Evolutionary conservation across 2,888 invertebrate species (phyloP), one percentile per base, ranked within the genome.

Genomic region (Brenthis hecate): DNA sequence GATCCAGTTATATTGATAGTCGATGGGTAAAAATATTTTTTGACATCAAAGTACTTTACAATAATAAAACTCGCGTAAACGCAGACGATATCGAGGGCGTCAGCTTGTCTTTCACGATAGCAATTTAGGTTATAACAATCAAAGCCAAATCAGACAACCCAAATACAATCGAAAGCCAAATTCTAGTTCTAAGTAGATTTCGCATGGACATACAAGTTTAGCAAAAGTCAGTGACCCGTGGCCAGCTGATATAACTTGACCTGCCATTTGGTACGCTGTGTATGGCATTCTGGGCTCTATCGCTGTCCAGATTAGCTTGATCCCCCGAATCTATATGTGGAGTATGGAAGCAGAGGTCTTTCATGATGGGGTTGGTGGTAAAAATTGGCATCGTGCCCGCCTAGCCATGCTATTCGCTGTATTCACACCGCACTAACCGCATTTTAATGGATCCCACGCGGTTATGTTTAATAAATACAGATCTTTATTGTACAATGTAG

Each of bases 311-410:
- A 28, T n/a, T n/a, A 32, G 28, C 28, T 60, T 50, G 60, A 13
- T 13, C n/a, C 16, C 16, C 28, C 16, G 5, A 13, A 11, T 11
- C 6, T 32, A 28, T 13, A 28, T 28, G 11, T 28, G 16, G 23
- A n/a, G 11, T 60, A 50, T 60, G 23, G 54, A 56, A 48, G 47
- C 62, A 28, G 16, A 66, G 67, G 51, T 72, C 60, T 50, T 56
- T 51, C 14, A 19, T 32, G 56, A 56, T 51, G 65, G 68, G 68
- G 23, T 60, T 36, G 48, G 53, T 80, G 76, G 81, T 63, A 82
- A 81, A 83, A 85, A 84, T 85, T 91, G 90, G 90, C 91, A 84
- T 74, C 74, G 74, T 78, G 89, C 90, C 90, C 79, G 75, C 74
- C 75, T 67, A 74, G 77, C 77, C 78, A 83, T 84, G 83, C 83